These are phyloP conservation scores for Styela clava DNA, from an alignment of 23 tunicate genomes.

Conservation along the genomic window DNA sequence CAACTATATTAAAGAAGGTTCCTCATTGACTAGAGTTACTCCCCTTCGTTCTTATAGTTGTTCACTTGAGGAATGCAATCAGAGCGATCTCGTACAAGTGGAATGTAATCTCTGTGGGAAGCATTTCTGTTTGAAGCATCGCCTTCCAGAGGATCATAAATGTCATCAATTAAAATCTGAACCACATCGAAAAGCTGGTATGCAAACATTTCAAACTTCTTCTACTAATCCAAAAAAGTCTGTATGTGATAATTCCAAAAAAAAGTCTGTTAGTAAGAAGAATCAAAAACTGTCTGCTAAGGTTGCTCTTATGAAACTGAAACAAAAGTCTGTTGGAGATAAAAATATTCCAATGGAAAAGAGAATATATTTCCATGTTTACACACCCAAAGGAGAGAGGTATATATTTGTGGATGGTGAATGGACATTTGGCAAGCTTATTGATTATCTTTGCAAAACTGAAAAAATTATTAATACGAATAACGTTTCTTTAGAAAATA, in stretches of 20 bases:
- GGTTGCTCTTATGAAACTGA: constrained; percentile 75
- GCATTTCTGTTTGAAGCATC: constrained; percentile 58
- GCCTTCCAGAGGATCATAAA: constrained; percentile 65
- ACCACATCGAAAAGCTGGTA: neutral
- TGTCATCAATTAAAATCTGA: constrained; percentile 19
- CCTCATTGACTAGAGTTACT: neutral
- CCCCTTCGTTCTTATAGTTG: constrained; percentile 25
- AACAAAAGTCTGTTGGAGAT: constrained; percentile 44
- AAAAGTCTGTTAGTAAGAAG: neutral
- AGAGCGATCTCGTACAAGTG: constrained; percentile 45
- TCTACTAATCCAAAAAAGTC: constrained; percentile 9
- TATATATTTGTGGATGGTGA: constrained; percentile 32
- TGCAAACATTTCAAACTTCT: neutral
- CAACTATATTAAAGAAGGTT: neutral
- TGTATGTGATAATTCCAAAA: constrained; percentile 22
- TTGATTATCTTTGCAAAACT: constrained; percentile 30
- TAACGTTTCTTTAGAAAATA: constrained; percentile 7
- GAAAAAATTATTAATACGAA: constrained; percentile 39
- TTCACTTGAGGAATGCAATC: constrained; percentile 36
- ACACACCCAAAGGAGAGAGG: neutral
- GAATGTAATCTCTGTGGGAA: constrained; percentile 41
- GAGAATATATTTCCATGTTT: constrained; percentile 40
- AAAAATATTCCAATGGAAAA: constrained; percentile 31
- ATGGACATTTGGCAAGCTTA: constrained; percentile 62
- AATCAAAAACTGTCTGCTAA: constrained; percentile 60